A percentile compares a stretch with the other conserved stretches of the same genome.
Conservation (phyloP, 1,140 invertebrate species). For the Pseudomyrmex dendroicus region DNA sequence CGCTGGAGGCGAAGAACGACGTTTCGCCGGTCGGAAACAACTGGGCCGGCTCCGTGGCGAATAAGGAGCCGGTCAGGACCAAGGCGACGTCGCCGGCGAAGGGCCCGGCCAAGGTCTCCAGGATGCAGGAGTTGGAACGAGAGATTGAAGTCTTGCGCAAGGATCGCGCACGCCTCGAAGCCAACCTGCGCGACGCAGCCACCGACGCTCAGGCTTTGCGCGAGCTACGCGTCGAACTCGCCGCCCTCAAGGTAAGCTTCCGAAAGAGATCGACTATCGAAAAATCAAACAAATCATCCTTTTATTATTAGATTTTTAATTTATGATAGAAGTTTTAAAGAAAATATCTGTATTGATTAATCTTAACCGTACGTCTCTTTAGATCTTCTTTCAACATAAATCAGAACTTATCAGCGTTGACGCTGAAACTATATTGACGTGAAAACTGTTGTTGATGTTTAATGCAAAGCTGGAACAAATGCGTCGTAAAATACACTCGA, state of each 20-base stretch:
- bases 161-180: constrained; percentile 77
- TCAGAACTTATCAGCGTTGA: not conserved
- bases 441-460: too few species aligned
- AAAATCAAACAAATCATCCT: not conserved
- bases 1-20: constrained; percentile 75
- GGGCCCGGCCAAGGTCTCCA: constrained; percentile 72
- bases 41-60: constrained; percentile 66
- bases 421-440: constrained; percentile 13
- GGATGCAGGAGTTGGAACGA: constrained; percentile 81
- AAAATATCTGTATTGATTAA: too few species aligned
- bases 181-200: constrained; percentile 72
- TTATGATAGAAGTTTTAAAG: too few species aligned
- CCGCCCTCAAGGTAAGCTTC: constrained; percentile 79
- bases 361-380: too few species aligned
- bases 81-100: constrained; percentile 67
- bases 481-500: constrained; percentile 34
- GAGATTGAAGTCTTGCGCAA: constrained; percentile 79
- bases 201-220: constrained; percentile 71
- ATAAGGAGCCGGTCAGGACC: constrained; percentile 67
- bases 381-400: not conserved
- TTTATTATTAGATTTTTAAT: not conserved
- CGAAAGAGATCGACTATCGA: not conserved
- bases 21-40: constrained; percentile 60
- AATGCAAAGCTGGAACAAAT: constrained; percentile 11
- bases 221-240: constrained; percentile 78